phyloP scores from a whole-genome alignment of 2,113 vertebrate species.

The Myxocyprinus asiaticus region DNA sequence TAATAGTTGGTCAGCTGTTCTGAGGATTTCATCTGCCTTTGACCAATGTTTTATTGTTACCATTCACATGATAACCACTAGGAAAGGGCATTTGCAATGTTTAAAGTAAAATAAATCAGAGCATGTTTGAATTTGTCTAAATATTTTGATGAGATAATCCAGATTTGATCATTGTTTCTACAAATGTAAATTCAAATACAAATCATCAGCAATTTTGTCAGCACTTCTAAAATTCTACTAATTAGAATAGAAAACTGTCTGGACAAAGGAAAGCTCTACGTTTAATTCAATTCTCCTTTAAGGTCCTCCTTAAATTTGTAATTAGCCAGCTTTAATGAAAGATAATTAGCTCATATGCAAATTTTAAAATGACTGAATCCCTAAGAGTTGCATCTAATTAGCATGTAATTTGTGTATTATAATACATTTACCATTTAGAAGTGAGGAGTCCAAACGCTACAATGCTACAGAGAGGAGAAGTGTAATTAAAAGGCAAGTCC shows the following conservation, averaged over 20 bases:
- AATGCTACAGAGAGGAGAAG: constrained; percentile 57
- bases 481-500: constrained; percentile 74
- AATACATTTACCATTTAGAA: constrained; percentile 57
- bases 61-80: constrained; percentile 7
- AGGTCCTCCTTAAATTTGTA: constrained; percentile 58
- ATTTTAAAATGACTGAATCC: constrained; percentile 66
- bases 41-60: not conserved
- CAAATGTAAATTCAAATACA: not conserved
- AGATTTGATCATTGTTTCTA: not conserved
- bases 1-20: not conserved
- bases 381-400: constrained; percentile 72
- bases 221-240: not conserved
- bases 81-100: not conserved
- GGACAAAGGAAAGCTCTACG: not conserved
- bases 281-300: not conserved
- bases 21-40: not conserved
- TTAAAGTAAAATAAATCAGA: not conserved
- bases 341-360: constrained; percentile 74
- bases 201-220: not conserved
- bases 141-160: not conserved
- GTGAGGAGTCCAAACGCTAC: constrained; percentile 58
- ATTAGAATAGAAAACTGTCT: constrained; percentile 4
- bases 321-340: constrained; percentile 67
- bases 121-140: not conserved
- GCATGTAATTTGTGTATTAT: constrained; percentile 68